Evolutionary conservation across 2,888 invertebrate genomes (phyloP), one percentile per base, ranked within the genome.

Genomic region (Cybosia mesomella): DNA sequence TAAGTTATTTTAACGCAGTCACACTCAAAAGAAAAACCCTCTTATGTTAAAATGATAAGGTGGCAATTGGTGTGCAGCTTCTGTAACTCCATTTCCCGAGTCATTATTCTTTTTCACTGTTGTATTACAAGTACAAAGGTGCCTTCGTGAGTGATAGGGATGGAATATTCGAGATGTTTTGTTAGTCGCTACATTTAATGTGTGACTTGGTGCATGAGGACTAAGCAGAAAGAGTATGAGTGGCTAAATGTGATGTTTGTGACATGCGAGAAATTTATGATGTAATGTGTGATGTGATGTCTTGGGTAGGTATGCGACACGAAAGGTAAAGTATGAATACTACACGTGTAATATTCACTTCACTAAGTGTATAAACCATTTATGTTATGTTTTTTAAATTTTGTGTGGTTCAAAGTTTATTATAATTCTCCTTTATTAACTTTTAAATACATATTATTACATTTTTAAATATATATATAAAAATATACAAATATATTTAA

Each of bases 71-170:
- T 77, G 70, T 83, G 79, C 69, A 73, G 70, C 69, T 77, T 79
- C 73, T 67, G 66, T 79, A 80, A 82, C 77, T 81, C 74, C 76
- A 83, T 82, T 83, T 80, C 74, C 76, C 68, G 61, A 64, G 72
- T 79, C 83, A 83, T 82, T 83, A 83, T 82, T 82, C 84, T 83
- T 83, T 82, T 83, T 80, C 82, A 80, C 75, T 76, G 77, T 72
- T 80, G 83, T 79, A 82, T 79, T 79, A 72, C 82, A 79, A 80
- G 82, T 82, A 79, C 75, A 82, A 79, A 81, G 77, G 74, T 71
- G 69, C 65, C 24, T 61, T 70, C 72, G 69, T 79, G 82, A 79
- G 71, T 74, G 82, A 79, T 82, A 77, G 82, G 65, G 66, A 74
- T 68, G 72, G 63, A 79, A 67, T 70, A 74, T 79, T 80, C 80